Conservation (phyloP, 2,113 vertebrate genomes). For the Balaeniceps rex region DNA sequence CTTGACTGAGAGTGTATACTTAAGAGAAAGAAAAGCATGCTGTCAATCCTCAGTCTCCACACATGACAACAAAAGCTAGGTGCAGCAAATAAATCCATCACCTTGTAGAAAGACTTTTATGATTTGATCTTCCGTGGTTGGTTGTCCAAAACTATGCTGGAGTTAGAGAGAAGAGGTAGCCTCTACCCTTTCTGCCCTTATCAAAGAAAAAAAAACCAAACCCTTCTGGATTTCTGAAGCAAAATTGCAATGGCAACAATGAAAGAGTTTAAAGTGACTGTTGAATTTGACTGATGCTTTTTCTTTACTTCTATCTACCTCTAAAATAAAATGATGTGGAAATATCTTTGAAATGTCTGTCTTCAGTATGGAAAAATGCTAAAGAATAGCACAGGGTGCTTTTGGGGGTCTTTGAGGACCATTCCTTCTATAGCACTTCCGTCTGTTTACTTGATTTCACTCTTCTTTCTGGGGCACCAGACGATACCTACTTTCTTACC, state of each 20-base stretch:
- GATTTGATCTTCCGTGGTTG: background rate
- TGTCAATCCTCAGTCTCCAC: conserved; percentile 5
- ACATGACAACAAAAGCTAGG: background rate
- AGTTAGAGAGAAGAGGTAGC: background rate
- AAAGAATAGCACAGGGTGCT: background rate
- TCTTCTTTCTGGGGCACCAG: background rate
- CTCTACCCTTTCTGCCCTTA: background rate
- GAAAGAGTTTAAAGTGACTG: background rate
- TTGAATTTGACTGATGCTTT: background rate
- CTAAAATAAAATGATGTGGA: background rate
- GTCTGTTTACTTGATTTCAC: background rate
- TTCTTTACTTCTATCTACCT: background rate
- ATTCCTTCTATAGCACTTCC: background rate
- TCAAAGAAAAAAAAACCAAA: background rate
- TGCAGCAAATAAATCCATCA: background rate
- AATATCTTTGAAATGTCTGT: background rate
- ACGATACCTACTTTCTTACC: background rate
- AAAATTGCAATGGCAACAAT: background rate
- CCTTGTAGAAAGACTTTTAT: background rate
- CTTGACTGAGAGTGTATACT: conserved; percentile 3
- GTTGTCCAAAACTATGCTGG: background rate
- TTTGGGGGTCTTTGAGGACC: background rate
- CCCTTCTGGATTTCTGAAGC: background rate
- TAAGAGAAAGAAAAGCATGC: conserved; percentile 14
- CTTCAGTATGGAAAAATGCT: background rate